Percentiles rank a stretch among this genome's conserved stretches.
phyloP scores from a whole-genome alignment of 2,888 invertebrate species.

The Megaustenia siamemsis region DNA sequence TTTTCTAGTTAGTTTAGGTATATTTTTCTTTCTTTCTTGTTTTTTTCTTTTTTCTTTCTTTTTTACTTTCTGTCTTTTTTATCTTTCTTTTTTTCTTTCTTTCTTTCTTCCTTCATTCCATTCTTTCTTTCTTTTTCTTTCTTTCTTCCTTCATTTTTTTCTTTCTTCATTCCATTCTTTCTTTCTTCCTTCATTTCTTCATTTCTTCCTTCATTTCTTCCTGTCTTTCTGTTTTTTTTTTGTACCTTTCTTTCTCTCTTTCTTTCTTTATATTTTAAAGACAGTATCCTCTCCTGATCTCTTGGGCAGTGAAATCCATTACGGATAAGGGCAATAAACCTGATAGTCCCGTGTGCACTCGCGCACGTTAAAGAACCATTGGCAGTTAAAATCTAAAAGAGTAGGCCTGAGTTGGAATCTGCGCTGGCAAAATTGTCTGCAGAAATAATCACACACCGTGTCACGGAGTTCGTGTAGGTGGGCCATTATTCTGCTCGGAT shows the following conservation, averaged over 20 bases:
- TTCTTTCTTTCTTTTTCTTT: slow-evolving; percentile 8
- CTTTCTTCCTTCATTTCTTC: not conserved
- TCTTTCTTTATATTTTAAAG: not conserved
- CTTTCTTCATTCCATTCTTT: not conserved
- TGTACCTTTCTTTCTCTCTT: not conserved
- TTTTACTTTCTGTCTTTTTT: not conserved
- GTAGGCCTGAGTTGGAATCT: too few relatives aligned
- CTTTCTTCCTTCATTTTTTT: slow-evolving; percentile 1
- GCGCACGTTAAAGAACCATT: too few relatives aligned
- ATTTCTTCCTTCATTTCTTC: not conserved
- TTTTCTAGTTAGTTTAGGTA: too few relatives aligned
- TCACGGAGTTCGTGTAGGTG: too few relatives aligned
- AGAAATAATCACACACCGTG: too few relatives aligned
- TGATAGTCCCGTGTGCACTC: too few relatives aligned
- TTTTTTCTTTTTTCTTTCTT: not conserved
- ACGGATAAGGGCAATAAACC: too few relatives aligned
- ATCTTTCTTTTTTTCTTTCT: slow-evolving; percentile 26
- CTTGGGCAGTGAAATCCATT: too few relatives aligned
- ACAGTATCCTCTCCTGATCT: too few relatives aligned
- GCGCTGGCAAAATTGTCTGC: too few relatives aligned
- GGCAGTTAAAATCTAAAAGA: too few relatives aligned
- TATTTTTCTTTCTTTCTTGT: slow-evolving; percentile 22
- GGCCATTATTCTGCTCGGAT: too few relatives aligned
- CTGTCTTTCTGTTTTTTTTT: not conserved
- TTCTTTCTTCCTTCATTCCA: slow-evolving; percentile 7